Evolutionary conservation across 2,113 vertebrate genomes (phyloP).

Genomic region (Arenaria interpres): DNA sequence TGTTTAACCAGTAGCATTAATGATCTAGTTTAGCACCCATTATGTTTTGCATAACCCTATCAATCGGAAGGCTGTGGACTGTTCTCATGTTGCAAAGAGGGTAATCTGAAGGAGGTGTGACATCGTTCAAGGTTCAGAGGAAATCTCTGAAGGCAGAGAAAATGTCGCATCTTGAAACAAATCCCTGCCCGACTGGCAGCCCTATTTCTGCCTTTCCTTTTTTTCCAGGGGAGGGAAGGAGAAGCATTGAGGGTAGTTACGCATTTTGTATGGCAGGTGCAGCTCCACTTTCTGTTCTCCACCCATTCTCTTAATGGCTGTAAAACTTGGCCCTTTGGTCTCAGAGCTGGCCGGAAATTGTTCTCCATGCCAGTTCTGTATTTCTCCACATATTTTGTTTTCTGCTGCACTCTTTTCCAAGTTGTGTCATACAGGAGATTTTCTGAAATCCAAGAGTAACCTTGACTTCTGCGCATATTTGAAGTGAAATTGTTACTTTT

Average conservation of each 20-base stretch:
- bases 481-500: neutral
- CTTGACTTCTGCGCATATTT: neutral
- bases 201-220: neutral
- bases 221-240: neutral
- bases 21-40: neutral
- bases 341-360: neutral
- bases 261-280: neutral
- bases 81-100: neutral
- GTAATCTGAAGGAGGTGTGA: neutral
- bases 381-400: neutral
- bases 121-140: neutral
- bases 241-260: neutral
- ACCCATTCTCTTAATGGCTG: neutral
- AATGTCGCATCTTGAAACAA: neutral
- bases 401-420: neutral
- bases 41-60: neutral
- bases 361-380: neutral
- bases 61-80: neutral
- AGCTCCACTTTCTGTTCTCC: neutral
- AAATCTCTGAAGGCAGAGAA: neutral
- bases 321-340: neutral
- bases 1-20: neutral
- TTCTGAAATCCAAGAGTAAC: neutral
- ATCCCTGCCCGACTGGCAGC: neutral
- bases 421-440: neutral